phyloP scores from a whole-genome alignment of 2,888 invertebrate genomes.

The Archips xylosteana region DNA sequence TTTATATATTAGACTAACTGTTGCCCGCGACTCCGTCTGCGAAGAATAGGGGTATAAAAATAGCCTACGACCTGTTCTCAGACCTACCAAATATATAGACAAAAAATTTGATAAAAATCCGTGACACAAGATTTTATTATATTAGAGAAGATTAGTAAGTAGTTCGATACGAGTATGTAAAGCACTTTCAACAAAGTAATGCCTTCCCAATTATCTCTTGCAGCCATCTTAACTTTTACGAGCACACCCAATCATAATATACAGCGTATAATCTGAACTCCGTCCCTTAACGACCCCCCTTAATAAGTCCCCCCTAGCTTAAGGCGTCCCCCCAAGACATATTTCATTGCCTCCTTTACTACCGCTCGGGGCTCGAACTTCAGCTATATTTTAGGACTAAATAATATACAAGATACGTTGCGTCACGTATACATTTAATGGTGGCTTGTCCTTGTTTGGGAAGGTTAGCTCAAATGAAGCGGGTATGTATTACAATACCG shows the following conservation, averaged over 20 bases:
- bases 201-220: background rate
- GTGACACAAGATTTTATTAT: too few relatives aligned
- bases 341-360: slow-evolving; percentile 80
- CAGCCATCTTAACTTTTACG: slow-evolving; percentile 21
- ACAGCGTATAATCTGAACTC: slow-evolving; percentile 20
- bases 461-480: background rate
- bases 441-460: background rate
- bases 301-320: slow-evolving; percentile 43
- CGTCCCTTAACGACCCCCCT: slow-evolving; percentile 27
- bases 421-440: slow-evolving; percentile 21
- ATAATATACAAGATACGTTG: slow-evolving; percentile 21
- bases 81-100: too few relatives aligned
- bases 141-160: too few relatives aligned
- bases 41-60: too few relatives aligned
- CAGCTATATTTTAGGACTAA: slow-evolving; percentile 16
- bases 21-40: too few relatives aligned
- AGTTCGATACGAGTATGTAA: background rate
- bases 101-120: too few relatives aligned
- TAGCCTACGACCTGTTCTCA: too few relatives aligned
- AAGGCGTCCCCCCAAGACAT: slow-evolving; percentile 69
- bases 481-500: too few relatives aligned
- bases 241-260: slow-evolving; percentile 19
- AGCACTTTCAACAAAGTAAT: background rate
- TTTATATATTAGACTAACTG: too few relatives aligned
- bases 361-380: slow-evolving; percentile 56